Conservation (phyloP, 2,797 vertebrate genomes). For the Manis javanica region DNA sequence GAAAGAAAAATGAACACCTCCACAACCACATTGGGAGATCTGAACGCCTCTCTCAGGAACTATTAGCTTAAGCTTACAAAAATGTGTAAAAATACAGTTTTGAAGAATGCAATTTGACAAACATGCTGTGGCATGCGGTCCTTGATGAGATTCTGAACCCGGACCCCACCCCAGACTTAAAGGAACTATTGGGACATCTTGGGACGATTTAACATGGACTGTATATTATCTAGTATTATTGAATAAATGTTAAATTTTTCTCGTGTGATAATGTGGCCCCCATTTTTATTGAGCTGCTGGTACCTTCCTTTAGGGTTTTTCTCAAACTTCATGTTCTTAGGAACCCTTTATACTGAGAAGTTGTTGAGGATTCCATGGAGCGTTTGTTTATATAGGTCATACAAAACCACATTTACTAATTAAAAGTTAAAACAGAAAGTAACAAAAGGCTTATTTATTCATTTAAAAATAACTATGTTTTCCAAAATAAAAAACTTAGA, state of each 20-base stretch:
- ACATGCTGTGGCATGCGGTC: neutral
- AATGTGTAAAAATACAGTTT: neutral
- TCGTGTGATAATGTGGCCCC: neutral
- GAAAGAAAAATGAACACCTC: neutral
- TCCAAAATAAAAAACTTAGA: neutral
- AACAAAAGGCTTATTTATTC: neutral
- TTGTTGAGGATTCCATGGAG: neutral
- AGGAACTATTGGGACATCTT: neutral
- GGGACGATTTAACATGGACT: neutral
- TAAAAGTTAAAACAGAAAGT: neutral
- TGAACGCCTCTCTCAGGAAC: neutral
- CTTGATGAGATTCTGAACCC: neutral
- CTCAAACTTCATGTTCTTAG: neutral
- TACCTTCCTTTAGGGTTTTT: neutral
- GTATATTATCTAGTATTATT: neutral
- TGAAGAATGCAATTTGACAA: neutral
- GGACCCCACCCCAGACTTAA: neutral
- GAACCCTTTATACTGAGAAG: neutral
- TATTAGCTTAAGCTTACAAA: neutral
- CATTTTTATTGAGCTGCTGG: neutral
- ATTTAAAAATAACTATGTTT: neutral
- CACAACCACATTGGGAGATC: neutral
- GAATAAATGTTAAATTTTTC: neutral
- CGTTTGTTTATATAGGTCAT: neutral
- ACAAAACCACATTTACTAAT: neutral